These are phyloP conservation scores for Vidua macroura DNA, from an alignment of 2,113 vertebrate genomes.

Conservation along the genomic window DNA sequence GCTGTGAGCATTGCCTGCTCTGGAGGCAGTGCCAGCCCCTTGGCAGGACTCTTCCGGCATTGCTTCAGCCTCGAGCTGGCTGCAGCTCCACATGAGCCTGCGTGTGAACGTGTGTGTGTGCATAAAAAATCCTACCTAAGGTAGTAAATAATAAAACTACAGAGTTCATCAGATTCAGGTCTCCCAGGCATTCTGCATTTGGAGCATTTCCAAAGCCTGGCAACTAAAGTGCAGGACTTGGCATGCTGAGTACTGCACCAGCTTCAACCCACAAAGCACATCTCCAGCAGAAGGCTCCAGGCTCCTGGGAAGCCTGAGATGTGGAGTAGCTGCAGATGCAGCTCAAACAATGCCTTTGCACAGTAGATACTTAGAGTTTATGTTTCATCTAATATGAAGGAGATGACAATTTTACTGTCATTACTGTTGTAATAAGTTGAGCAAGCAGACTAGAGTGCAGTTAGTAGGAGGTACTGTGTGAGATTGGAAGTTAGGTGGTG, in stretches of 20 bases:
- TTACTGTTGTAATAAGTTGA: not conserved
- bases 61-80: not conserved
- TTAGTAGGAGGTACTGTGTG: not conserved
- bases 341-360: not conserved
- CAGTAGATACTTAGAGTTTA: not conserved
- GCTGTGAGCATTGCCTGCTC: not conserved
- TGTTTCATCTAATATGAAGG: not conserved
- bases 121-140: not conserved
- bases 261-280: not conserved
- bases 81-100: not conserved
- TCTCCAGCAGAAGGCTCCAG: not conserved
- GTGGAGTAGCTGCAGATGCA: not conserved
- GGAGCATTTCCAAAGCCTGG: slow-evolving; percentile 38
- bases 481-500: not conserved
- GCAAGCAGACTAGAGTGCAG: not conserved
- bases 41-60: not conserved
- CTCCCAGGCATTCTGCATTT: not conserved
- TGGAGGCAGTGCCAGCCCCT: not conserved
- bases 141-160: not conserved
- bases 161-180: not conserved
- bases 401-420: not conserved
- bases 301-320: not conserved
- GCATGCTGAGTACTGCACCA: not conserved
- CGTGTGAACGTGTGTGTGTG: rapidly evolving
- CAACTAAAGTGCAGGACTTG: not conserved